Evolutionary conservation across 2,797 vertebrate genomes (phyloP), one percentile per base, ranked within the genome.

Genomic region (Galago senegalensis): DNA sequence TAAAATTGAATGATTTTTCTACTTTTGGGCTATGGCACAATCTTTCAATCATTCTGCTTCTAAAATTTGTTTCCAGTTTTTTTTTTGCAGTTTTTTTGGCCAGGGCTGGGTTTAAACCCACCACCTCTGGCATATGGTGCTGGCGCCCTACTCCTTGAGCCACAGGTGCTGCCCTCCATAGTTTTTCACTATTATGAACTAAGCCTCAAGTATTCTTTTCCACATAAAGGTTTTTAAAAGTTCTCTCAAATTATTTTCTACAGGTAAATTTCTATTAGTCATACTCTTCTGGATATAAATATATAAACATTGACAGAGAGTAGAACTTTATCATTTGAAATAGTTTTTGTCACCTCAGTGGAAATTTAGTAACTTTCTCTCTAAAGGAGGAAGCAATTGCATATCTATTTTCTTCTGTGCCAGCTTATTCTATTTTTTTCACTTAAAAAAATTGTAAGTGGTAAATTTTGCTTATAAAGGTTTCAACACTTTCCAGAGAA

Each of bases 221-320:
- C 81, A 93, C 81, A 53, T 25, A 73, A 75, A 84, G 60, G 11
- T 75, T 67, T 83, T 56, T 1, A 0, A 60, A 87, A 72, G 56
- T 70, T 20, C 16, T 85, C 88, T 77, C 56, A 73, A 84, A 65
- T 93, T 85, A 72, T 84, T 91, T 94, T 75, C 16, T 34, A 88
- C 31, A 72, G 40, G 75, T 90, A 82, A 83, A 37, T 92, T 53
- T 83, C 40, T 84, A 16, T 14, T 56, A 75, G 31, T 58, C 3
- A 85, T 60, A 63, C 73, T 86, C 31, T 81, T 95, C 34, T 84
- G 60, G 4, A 40, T 87, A 20, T 89, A 65, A 86, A 46, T 70
- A 14, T 87, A 23, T 67, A 13, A 29, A 12, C 20, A 60, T 61
- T 79, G 72, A 58, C 29, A 25, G 8, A 84, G 11, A 16, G 7